Evolutionary conservation across 2,797 vertebrate genomes (phyloP).

Genomic region (Perodicticus potto): DNA sequence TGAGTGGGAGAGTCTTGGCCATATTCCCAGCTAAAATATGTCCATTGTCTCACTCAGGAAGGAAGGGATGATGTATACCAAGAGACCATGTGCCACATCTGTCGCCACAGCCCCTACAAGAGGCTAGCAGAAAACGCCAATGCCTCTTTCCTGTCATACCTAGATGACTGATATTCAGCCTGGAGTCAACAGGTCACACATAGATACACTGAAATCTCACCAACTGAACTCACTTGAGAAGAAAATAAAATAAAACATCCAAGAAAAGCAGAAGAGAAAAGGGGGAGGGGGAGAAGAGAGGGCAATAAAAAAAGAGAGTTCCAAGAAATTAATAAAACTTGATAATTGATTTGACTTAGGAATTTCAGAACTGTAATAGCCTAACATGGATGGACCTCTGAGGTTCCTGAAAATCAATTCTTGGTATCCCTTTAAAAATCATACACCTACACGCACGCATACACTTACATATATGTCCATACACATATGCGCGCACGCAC

Average conservation of each 20-base stretch:
- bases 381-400: neutral
- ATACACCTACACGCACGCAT: neutral
- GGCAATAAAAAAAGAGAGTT: neutral
- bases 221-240: neutral
- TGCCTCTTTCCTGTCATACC: neutral
- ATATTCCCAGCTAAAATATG: neutral
- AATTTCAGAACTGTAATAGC: neutral
- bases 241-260: neutral
- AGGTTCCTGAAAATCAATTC: neutral
- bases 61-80: neutral
- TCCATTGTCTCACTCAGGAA: neutral
- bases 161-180: neutral
- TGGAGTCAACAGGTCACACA: neutral
- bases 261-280: neutral
- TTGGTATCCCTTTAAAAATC: neutral
- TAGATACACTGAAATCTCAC: neutral
- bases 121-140: neutral
- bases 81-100: neutral
- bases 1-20: neutral
- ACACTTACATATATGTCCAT: neutral
- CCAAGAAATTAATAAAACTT: neutral
- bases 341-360: neutral
- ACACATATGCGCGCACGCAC: neutral
- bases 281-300: neutral
- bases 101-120: neutral